Evolutionary conservation across 2,113 vertebrate species (phyloP).

Genomic region (Lichenostomus cassidix): DNA sequence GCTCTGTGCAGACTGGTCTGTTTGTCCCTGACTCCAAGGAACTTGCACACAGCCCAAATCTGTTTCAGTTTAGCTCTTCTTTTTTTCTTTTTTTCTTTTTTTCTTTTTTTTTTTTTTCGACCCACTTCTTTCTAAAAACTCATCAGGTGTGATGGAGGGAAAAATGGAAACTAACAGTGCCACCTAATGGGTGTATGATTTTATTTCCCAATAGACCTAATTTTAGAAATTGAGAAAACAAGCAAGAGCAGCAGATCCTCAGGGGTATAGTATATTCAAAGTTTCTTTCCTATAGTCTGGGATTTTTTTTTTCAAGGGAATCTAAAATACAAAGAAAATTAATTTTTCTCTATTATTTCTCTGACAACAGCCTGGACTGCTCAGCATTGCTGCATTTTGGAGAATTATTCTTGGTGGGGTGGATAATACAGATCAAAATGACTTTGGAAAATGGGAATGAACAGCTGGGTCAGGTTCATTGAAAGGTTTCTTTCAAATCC

Average conservation of each 20-base stretch:
- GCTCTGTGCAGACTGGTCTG: neutral
- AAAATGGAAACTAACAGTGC: constrained; percentile 39
- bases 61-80: neutral
- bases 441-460: neutral
- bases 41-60: neutral
- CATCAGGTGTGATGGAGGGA: neutral
- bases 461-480: neutral
- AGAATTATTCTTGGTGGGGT: neutral
- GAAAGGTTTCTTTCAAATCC: neutral
- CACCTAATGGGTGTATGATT: constrained; percentile 26
- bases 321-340: neutral
- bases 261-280: neutral
- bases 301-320: neutral
- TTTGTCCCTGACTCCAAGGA: neutral
- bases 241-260: neutral
- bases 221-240: neutral
- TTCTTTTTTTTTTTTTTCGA: neutral
- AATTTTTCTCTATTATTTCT: neutral
- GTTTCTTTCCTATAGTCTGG: neutral
- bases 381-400: neutral
- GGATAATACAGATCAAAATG: neutral
- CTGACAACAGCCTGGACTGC: neutral
- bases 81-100: neutral
- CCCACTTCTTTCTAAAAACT: constrained; percentile 23
- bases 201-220: neutral